Conservation (phyloP, 2,797 vertebrate species). For the Enteromius treurensis region DNA sequence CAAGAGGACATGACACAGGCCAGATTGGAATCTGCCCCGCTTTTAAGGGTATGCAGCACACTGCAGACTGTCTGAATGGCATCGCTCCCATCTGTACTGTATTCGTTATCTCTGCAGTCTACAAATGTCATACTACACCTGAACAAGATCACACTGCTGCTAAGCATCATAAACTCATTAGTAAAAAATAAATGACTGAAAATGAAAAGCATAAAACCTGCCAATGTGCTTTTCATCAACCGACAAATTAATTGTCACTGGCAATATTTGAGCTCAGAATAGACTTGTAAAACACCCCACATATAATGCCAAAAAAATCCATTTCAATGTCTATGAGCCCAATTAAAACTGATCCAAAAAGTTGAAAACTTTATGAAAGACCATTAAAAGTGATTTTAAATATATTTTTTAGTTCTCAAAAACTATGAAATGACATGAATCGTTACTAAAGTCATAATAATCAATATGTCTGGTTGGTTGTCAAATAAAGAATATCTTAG, state of each 20-base stretch:
- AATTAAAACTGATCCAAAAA: slow-evolving; percentile 46
- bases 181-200: slow-evolving; percentile 13
- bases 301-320: slow-evolving; percentile 17
- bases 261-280: background rate
- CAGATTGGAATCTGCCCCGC: background rate
- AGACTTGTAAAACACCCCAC: background rate
- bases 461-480: background rate
- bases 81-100: slow-evolving; percentile 11
- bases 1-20: background rate
- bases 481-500: background rate
- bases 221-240: slow-evolving; percentile 10
- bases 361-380: slow-evolving; percentile 5
- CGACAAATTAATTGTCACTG: slow-evolving; percentile 33
- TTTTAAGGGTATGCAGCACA: background rate
- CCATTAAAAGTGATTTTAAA: background rate
- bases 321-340: background rate
- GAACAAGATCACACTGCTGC: slow-evolving; percentile 22
- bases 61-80: background rate
- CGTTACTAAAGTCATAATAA: background rate
- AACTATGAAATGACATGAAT: background rate
- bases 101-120: slow-evolving; percentile 3
- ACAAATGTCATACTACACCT: slow-evolving; percentile 15
- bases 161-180: slow-evolving; percentile 8
- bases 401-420: background rate
- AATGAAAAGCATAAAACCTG: slow-evolving; percentile 6